These are phyloP conservation scores for Takifugu flavidus DNA, from an alignment of 2,113 vertebrate genomes.

Conservation along the genomic window DNA sequence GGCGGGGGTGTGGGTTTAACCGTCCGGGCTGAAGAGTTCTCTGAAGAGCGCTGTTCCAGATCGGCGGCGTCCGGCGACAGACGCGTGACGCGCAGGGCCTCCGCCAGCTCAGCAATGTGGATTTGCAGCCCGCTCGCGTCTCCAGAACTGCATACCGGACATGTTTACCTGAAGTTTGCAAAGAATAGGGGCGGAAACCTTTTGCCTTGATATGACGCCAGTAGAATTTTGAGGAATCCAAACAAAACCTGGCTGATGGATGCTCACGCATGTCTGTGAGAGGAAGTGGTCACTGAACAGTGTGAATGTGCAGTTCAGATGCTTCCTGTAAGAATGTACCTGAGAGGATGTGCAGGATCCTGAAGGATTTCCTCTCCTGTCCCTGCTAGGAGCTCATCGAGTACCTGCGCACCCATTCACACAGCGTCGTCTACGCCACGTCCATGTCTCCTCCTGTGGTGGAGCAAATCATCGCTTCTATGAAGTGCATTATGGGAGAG, in stretches of 20 bases:
- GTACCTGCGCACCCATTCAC: conserved; percentile 88
- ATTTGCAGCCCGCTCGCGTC: neutral
- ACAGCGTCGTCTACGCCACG: conserved; percentile 88
- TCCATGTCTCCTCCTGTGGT: conserved; percentile 89
- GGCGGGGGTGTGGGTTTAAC: neutral
- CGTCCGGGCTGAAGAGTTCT: neutral
- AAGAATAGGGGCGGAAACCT: too few species aligned
- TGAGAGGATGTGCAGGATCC: too few species aligned
- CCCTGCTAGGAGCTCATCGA: conserved; percentile 82
- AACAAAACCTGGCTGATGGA: too few species aligned
- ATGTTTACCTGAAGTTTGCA: neutral
- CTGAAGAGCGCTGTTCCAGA: too few species aligned
- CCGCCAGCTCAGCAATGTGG: conserved; percentile 7
- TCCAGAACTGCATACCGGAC: neutral
- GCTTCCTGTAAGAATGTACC: too few species aligned
- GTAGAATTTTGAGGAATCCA: too few species aligned
- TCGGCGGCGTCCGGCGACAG: neutral
- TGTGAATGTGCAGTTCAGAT: too few species aligned
- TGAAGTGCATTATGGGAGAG: conserved; percentile 96
- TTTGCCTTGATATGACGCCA: too few species aligned
- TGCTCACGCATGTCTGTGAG: too few species aligned
- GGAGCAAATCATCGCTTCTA: conserved; percentile 89
- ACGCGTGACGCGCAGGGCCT: neutral
- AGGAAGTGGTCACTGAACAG: too few species aligned
- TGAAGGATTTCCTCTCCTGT: conserved; percentile 4